phyloP scores from a whole-genome alignment of 2,797 vertebrate species.

The Malacoctenus gilli region DNA sequence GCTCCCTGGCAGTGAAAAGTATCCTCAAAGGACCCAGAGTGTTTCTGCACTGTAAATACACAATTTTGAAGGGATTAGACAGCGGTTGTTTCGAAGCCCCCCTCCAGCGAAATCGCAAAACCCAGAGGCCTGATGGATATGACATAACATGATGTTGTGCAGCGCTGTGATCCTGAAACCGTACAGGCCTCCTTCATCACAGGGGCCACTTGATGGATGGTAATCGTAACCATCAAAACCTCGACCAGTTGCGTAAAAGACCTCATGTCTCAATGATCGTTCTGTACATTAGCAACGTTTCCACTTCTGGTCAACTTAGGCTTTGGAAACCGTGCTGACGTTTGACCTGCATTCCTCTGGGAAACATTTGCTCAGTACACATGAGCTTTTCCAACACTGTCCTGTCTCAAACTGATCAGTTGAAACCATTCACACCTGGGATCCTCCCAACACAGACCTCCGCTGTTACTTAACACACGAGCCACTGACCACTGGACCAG shows the following conservation, averaged over 20 bases:
- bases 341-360: slow-evolving; percentile 45
- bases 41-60: slow-evolving; percentile 31
- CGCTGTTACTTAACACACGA: slow-evolving; percentile 4
- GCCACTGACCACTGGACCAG: background rate
- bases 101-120: slow-evolving; percentile 25
- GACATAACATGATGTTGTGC: slow-evolving; percentile 31
- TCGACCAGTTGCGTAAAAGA: slow-evolving; percentile 26
- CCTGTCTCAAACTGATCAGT: slow-evolving; percentile 18
- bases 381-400: slow-evolving; percentile 3
- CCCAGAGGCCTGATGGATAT: slow-evolving; percentile 20
- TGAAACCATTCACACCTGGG: slow-evolving; percentile 29
- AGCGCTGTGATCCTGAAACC: slow-evolving; percentile 18
- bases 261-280: slow-evolving; percentile 27
- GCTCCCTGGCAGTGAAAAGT: slow-evolving; percentile 26
- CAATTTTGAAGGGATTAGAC: slow-evolving; percentile 46
- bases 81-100: slow-evolving; percentile 11
- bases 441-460: slow-evolving; percentile 20
- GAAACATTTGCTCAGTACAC: slow-evolving; percentile 35
- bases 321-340: slow-evolving; percentile 36
- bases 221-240: slow-evolving; percentile 19
- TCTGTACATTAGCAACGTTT: slow-evolving; percentile 27
- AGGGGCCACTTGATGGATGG: slow-evolving; percentile 32
- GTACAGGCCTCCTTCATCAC: slow-evolving; percentile 12
- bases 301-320: slow-evolving; percentile 26
- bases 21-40: slow-evolving; percentile 26